A percentile compares a stretch with the other conserved stretches of the same genome.
These are phyloP conservation scores for Heterohyrax brucei DNA, from an alignment of 2,797 vertebrate species.

Conservation along the genomic window DNA sequence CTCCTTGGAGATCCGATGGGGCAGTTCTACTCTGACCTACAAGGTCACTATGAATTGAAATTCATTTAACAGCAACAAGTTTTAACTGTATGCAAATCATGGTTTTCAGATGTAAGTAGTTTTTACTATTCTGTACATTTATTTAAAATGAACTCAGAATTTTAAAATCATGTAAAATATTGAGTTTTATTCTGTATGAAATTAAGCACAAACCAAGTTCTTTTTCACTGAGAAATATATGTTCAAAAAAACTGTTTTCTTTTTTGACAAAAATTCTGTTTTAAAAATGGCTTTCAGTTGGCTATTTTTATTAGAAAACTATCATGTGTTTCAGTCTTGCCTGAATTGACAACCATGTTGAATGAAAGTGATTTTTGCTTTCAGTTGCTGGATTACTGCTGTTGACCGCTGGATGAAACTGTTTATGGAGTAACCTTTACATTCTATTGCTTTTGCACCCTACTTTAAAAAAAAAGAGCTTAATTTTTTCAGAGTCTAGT, in stretches of 20 bases:
- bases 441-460: conserved; percentile 73
- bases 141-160: conserved; percentile 74
- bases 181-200: conserved; percentile 48
- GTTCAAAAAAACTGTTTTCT: conserved; percentile 87
- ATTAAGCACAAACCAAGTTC: conserved; percentile 78
- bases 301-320: conserved; percentile 84
- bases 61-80: too few species aligned
- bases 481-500: conserved; percentile 78
- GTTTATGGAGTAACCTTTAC: conserved; percentile 62
- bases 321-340: conserved; percentile 47
- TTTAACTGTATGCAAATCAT: background rate
- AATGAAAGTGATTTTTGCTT: conserved; percentile 66
- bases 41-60: too few species aligned
- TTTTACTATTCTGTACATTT: conserved; percentile 60
- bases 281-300: conserved; percentile 86
- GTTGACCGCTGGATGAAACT: conserved; percentile 66
- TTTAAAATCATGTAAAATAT: conserved; percentile 80
- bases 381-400: conserved; percentile 55
- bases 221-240: conserved; percentile 76
- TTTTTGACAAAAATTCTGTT: conserved; percentile 86
- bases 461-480: conserved; percentile 75
- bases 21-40: too few species aligned
- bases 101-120: conserved; percentile 51
- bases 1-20: too few species aligned
- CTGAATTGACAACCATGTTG: conserved; percentile 55